Conservation (phyloP, 92 coral and sea anemone genomes). For the Porites cylindrica region DNA sequence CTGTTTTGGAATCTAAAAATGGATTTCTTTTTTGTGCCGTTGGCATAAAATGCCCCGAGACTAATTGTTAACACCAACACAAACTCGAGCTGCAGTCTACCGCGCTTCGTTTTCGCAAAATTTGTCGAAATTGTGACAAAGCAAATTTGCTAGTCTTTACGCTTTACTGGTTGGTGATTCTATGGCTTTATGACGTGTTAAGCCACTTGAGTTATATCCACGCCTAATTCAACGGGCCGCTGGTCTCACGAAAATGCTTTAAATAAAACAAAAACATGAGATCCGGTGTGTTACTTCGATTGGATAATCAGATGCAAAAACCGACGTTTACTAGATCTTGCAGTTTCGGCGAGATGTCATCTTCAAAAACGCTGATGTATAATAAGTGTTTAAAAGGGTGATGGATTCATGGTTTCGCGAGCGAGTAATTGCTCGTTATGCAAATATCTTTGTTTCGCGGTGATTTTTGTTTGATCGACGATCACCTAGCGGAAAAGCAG, state of each 20-base stretch:
- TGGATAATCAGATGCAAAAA: too few species aligned
- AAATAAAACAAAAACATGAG: neutral
- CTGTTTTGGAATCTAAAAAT: neutral
- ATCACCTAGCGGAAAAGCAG: neutral
- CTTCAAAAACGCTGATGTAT: too few species aligned
- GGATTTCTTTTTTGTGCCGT: neutral
- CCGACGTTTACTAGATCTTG: too few species aligned
- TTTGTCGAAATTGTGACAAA: constrained; percentile 22
- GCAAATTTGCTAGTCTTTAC: constrained; percentile 14
- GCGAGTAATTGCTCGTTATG: neutral
- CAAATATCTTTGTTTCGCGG: constrained; percentile 20
- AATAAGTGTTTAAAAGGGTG: too few species aligned
- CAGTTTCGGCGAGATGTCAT: too few species aligned
- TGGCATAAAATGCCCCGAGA: neutral
- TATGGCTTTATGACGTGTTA: constrained; percentile 7
- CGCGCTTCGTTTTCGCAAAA: neutral
- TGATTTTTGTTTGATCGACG: neutral
- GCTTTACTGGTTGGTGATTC: neutral
- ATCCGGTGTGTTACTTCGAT: neutral
- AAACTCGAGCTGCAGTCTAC: neutral
- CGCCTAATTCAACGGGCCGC: neutral
- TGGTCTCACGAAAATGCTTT: constrained; percentile 8
- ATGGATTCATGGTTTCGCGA: neutral
- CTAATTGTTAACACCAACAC: neutral
- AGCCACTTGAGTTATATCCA: constrained; percentile 28